Evolutionary conservation across 2,797 vertebrate genomes (phyloP).

Genomic region (Anableps anableps): DNA sequence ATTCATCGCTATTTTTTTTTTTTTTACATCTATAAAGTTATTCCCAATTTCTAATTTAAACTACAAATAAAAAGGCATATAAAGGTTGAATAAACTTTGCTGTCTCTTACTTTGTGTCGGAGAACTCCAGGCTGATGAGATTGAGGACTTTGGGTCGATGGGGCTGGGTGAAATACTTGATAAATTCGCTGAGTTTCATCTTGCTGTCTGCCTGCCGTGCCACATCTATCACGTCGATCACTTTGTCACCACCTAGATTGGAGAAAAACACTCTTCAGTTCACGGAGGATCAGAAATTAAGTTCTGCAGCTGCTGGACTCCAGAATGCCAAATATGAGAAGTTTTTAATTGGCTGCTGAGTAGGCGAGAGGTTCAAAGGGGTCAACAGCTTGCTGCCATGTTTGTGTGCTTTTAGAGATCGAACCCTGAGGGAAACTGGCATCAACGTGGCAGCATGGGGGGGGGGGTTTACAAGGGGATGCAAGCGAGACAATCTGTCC

Average conservation of each 20-base stretch:
- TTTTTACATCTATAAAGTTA: not conserved
- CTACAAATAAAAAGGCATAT: not conserved
- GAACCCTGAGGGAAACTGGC: constrained; percentile 65
- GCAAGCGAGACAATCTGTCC: constrained; percentile 56
- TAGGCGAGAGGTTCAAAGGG: constrained; percentile 41
- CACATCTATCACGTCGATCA: constrained; percentile 98
- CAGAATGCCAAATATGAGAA: constrained; percentile 21
- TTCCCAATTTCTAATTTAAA: not conserved
- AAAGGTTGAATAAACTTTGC: not conserved
- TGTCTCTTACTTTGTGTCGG: constrained; percentile 92
- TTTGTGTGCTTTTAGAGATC: constrained; percentile 52
- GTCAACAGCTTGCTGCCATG: constrained; percentile 54
- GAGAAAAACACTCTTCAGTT: constrained; percentile 10
- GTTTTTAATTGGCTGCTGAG: constrained; percentile 56
- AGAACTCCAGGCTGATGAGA: constrained; percentile 99
- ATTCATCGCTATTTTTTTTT: not conserved
- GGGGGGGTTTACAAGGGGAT: constrained; percentile 30
- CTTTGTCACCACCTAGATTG: constrained; percentile 91
- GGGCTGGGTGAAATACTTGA: constrained; percentile 93
- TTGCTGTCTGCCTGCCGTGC: constrained; percentile 99
- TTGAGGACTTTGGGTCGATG: constrained; percentile 96
- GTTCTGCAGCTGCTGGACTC: not conserved
- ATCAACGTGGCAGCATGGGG: constrained; percentile 45
- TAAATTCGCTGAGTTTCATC: constrained; percentile 95
- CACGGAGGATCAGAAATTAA: not conserved